Base-by-base conservation (phyloP, 2,888 invertebrate genomes). In the Spodoptera littoralis region DNA sequence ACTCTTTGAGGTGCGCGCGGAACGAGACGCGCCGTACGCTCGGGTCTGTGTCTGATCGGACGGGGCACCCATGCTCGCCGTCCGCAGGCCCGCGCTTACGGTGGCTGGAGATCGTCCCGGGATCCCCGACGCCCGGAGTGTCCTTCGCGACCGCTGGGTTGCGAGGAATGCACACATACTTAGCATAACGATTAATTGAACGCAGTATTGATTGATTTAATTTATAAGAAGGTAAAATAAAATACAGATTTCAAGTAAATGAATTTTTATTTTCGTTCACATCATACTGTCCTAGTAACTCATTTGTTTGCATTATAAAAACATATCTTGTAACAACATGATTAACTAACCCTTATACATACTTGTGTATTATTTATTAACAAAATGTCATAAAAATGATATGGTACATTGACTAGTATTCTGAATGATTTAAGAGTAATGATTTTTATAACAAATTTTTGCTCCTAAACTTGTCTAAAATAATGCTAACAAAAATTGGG, bases 281-380 rank as follows among this genome's bases (percentile, higher is more conserved):
- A 93, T 93, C 92, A 76, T 93, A 92, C 89, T 90, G 90, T 88
- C 83, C 92, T 93, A 93, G 86, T 88, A 92, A 92, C 90, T 88
- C 90, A 88, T 90, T 91, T 89, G 88, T 91, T 91, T 90, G 90
- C 85, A 86, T 90, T 93, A 92, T 93, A 92, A 93, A 93, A 94
- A 94, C 92, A 93, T 91, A 92, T 93, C 84, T 36, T 90, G 89
- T 92, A 93, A 94, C 93, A 94, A 93, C 91, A 90, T 92, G 90
- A 90, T 89, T 90, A 91, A 89, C 90, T 92, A 91, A 91, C 87
- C 84, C 91, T 93, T 93, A 92, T 71, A 76, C 76, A 76, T 72
- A 74, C 61, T 81, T 46, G 76, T 80, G 75, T 79, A 84, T 82
- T 85, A 81, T 84, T 85, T 71, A 82, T 76, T 90, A 93, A 93